Conservation (phyloP, 1,140 invertebrate species). For the Sminthurinus signatus region DNA sequence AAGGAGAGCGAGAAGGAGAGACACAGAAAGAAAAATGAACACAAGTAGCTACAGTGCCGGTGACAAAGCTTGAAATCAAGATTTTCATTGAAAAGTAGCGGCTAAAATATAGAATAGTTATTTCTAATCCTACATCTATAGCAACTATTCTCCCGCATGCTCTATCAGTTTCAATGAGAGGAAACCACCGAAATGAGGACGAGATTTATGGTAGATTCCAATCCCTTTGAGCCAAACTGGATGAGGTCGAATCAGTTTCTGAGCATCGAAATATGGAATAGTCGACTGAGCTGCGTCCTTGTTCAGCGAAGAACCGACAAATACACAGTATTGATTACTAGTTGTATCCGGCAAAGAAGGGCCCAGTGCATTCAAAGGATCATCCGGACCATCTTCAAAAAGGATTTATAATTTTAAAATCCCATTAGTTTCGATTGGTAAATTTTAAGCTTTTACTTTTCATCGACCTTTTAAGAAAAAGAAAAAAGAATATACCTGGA, state of each 20-base stretch:
- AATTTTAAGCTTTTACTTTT: no score
- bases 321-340: conserved; percentile 20
- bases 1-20: no score
- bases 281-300: conserved; percentile 26
- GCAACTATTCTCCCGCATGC: conserved; percentile 7
- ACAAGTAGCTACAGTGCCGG: no score
- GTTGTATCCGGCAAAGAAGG: conserved; percentile 17
- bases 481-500: background rate
- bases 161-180: conserved; percentile 21
- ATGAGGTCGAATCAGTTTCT: conserved; percentile 1
- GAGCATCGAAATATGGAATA: conserved; percentile 24
- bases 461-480: no score
- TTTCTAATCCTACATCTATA: no score
- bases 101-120: no score
- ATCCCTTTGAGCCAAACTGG: conserved; percentile 13
- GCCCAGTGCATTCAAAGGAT: background rate
- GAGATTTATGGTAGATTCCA: conserved; percentile 15
- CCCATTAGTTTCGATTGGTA: no score
- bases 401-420: no score
- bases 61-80: no score
- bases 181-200: conserved; percentile 16
- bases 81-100: no score
- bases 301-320: conserved; percentile 20
- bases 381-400: conserved; percentile 18
- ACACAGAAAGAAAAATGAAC: no score